Percentiles rank a stretch among this genome's conserved stretches.
These are phyloP conservation scores for Trichosurus vulpecula DNA, from an alignment of 2,797 vertebrate species.

Conservation along the genomic window DNA sequence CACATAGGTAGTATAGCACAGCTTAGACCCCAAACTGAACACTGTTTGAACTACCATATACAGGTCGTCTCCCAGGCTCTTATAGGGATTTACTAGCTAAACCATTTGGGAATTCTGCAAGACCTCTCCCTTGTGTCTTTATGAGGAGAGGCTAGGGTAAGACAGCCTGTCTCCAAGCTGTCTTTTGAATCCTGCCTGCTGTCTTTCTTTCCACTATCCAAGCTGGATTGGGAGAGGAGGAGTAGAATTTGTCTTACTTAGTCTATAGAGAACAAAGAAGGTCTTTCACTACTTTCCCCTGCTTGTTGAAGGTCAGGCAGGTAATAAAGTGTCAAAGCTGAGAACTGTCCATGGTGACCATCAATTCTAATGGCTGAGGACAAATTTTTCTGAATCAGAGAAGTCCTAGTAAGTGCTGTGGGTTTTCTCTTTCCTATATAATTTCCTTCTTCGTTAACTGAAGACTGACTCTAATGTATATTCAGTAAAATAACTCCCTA, in stretches of 20 bases:
- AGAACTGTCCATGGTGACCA: not conserved
- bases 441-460: not conserved
- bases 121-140: not conserved
- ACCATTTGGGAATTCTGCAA: not conserved
- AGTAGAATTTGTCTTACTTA: not conserved
- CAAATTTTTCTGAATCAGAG: not conserved
- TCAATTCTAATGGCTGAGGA: not conserved
- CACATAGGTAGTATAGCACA: not conserved
- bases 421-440: not conserved
- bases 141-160: not conserved
- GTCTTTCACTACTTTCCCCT: not conserved
- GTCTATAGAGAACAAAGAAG: not conserved
- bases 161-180: not conserved
- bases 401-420: not conserved
- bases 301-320: not conserved
- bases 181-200: not conserved
- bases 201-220: no score
- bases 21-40: not conserved
- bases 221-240: not conserved
- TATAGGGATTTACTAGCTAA: not conserved
- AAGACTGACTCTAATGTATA: not conserved
- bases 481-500: not conserved
- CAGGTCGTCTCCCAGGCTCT: not conserved
- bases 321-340: not conserved
- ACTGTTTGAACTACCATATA: not conserved